Conservation (phyloP, 2,888 invertebrate species). For the Acanthosepion pharaonis region DNA sequence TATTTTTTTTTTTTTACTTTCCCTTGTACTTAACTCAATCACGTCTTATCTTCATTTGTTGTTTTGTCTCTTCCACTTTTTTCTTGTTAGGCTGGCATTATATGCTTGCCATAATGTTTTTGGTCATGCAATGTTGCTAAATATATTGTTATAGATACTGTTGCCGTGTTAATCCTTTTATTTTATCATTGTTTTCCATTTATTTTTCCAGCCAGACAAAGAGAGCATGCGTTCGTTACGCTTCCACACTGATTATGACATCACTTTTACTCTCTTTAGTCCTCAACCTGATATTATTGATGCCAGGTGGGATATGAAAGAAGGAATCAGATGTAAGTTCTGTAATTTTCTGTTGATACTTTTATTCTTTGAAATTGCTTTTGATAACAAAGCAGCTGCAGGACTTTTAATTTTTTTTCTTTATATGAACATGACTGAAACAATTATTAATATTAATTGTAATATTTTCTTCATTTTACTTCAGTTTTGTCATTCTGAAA, state of each 20-base stretch:
- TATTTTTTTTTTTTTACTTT: no score
- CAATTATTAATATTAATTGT: background rate
- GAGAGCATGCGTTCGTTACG: conserved; percentile 72
- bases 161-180: background rate
- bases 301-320: conserved; percentile 82
- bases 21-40: no score
- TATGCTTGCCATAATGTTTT: no score
- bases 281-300: conserved; percentile 84
- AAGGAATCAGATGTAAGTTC: conserved; percentile 68
- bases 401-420: background rate
- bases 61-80: no score
- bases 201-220: conserved; percentile 70
- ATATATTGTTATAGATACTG: background rate
- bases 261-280: conserved; percentile 87
- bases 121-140: background rate
- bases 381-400: background rate
- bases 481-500: no score
- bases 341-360: background rate
- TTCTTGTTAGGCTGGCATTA: no score
- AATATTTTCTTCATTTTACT: no score
- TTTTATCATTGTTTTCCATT: background rate
- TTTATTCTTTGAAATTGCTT: background rate
- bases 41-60: no score
- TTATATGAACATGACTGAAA: background rate
- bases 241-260: conserved; percentile 80